Base-by-base conservation (phyloP, 2,113 vertebrate genomes). In the Albula goreensis region DNA sequence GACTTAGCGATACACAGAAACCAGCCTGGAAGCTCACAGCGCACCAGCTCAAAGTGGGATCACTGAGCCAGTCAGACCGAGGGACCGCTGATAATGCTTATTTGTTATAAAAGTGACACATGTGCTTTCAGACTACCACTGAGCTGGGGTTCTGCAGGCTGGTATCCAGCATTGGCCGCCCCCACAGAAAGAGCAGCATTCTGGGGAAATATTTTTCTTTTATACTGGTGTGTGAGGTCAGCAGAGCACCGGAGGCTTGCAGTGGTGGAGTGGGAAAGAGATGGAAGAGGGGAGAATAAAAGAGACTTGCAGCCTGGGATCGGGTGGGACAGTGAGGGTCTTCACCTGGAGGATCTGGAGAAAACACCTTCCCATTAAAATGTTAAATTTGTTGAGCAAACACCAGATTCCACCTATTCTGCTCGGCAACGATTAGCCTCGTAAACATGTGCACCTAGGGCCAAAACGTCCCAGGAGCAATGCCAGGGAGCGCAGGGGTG, bases 301-400 rank as follows among this genome's bases (percentile, higher is more conserved):
- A 52, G 63, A 57, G 49, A 87, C 80, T 4, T 53, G 50, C 10
- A 78, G 25, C n/a, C 41, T 6, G n/a, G n/a, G n/a, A 9, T 17
- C 19, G 70, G 6, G 82, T 80, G 31, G 19, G 57, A 79, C 63
- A 31, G 80, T 87, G 77, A 81, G 56, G 89, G 87, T 5, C n/a
- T 85, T 88, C 6, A 91, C 83, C 83, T 91, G 89, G 86, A 89
- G 91, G 89, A 80, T 41, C 85, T 56, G 81, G 83, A 79, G n/a
- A 83, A 85, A 89, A 88, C 63, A 89, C 85, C 84, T 95, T 93
- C 88, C 85, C 90, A 89, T 92, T 93, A 93, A 94, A 95, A 94
- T 93, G 94, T 80, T 78, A 95, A 89, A 95, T 92, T 90, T 86
- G 1, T 90, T 93, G 89, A 92, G 95, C 91, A 95, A 96, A 95